A percentile compares a stretch with the other conserved stretches of the same genome.
phyloP scores from a whole-genome alignment of 2,888 invertebrate genomes.

The Leptopterna dolabrata region DNA sequence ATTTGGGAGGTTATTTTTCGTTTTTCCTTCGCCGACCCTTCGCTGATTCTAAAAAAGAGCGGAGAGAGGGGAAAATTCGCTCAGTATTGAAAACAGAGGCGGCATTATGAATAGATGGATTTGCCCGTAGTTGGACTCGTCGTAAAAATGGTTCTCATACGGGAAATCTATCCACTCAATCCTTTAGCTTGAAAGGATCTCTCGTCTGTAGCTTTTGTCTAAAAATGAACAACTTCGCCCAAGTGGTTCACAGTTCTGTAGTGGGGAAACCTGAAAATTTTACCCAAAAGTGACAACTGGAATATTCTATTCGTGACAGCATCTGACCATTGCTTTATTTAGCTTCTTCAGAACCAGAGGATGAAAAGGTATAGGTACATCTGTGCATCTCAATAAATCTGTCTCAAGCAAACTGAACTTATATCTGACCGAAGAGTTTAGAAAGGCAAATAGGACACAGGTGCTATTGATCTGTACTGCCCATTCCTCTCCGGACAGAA shows the following conservation, averaged over 20 bases:
- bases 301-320: not conserved
- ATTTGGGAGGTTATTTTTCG: not conserved
- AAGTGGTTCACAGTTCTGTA: not conserved
- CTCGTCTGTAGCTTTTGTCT: not conserved
- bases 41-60: not conserved
- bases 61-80: not conserved
- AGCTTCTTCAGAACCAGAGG: not conserved
- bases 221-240: not conserved
- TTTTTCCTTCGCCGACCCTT: not conserved
- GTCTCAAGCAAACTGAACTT: too few relatives aligned
- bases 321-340: not conserved
- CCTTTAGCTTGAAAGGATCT: not conserved
- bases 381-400: too few relatives aligned
- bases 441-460: too few relatives aligned
- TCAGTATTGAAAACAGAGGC: not conserved
- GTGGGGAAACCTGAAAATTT: too few relatives aligned
- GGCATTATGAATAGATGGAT: conserved; percentile 45
- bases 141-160: conserved; percentile 26
- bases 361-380: too few relatives aligned
- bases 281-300: too few relatives aligned
- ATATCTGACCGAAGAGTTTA: too few relatives aligned
- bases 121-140: conserved; percentile 9
- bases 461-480: too few relatives aligned
- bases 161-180: not conserved
- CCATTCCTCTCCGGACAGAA: too few relatives aligned